Percentiles rank a stretch among this genome's conserved stretches.
phyloP scores from a whole-genome alignment of 2,113 vertebrate species.

The Larimichthys polyactis region DNA sequence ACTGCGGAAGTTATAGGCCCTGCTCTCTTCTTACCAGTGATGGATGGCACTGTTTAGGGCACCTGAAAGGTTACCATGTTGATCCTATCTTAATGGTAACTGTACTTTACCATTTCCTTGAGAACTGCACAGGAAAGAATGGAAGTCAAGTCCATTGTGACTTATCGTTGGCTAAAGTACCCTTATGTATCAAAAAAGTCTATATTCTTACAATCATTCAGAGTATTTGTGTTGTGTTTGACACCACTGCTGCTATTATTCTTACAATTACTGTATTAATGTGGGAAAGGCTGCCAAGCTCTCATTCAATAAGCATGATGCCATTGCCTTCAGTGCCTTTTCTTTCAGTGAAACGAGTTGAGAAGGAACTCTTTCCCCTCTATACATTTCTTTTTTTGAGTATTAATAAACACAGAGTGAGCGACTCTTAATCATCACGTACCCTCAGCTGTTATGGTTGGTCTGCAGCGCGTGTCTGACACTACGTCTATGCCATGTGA shows the following conservation, averaged over 20 bases:
- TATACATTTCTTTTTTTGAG: not conserved
- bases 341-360: not conserved
- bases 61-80: constrained; percentile 23
- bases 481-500: not conserved
- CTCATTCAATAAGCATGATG: not conserved
- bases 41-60: constrained; percentile 39
- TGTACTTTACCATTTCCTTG: constrained; percentile 18
- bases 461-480: not conserved
- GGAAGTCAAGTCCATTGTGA: not conserved
- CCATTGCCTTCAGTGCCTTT: not conserved
- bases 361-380: not conserved
- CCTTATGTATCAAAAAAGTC: not conserved
- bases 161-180: not conserved
- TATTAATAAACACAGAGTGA: not conserved
- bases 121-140: constrained; percentile 3
- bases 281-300: not conserved
- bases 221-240: not conserved
- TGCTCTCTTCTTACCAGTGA: constrained; percentile 25
- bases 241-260: not conserved
- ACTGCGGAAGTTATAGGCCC: constrained; percentile 20
- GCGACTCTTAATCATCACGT: not conserved
- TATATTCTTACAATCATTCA: not conserved
- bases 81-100: constrained; percentile 25
- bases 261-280: not conserved
- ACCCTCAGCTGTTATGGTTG: not conserved